Conservation (phyloP, 2,888 invertebrate species). For the Capitulum mitella region DNA sequence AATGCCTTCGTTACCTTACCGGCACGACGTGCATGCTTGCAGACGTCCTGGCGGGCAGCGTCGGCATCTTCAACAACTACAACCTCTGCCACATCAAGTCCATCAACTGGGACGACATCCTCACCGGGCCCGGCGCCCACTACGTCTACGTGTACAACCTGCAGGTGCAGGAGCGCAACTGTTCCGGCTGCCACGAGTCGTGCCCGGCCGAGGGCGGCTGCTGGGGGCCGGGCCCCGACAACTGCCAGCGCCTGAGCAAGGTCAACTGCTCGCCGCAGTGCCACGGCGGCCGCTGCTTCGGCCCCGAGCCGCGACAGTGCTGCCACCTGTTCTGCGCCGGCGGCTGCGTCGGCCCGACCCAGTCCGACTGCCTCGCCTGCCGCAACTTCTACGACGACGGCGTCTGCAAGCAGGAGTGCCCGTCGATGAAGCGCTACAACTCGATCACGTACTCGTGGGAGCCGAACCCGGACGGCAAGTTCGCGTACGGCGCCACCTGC, state of each 20-base stretch:
- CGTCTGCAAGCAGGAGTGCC: conserved; percentile 92
- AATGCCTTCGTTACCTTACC: too few relatives aligned
- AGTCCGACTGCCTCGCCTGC: conserved; percentile 92
- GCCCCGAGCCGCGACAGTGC: conserved; percentile 82
- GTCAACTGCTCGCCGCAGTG: conserved; percentile 91
- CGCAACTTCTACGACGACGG: conserved; percentile 93
- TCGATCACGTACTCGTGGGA: conserved; percentile 84
- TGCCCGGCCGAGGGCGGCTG: conserved; percentile 55
- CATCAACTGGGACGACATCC: conserved; percentile 91
- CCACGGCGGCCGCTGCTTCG: conserved; percentile 87
- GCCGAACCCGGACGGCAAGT: conserved; percentile 85
- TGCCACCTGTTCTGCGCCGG: conserved; percentile 97
- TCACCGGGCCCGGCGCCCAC: conserved; percentile 63
- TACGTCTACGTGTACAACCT: conserved; percentile 78
- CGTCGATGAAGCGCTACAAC: conserved; percentile 87
- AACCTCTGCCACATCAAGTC: conserved; percentile 87
- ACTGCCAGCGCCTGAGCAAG: conserved; percentile 91
- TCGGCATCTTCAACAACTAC: conserved; percentile 87
- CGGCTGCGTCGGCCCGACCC: conserved; percentile 88
- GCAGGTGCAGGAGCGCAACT: conserved; percentile 45
- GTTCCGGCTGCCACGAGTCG: conserved; percentile 56
- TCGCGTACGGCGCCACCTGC: conserved; percentile 93
- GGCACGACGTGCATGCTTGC: too few relatives aligned
- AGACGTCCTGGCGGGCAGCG: conserved; percentile 85
- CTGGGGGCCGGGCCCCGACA: conserved; percentile 88